These are phyloP conservation scores for Engystomops pustulosus DNA, from an alignment of 2,113 vertebrate species.

Conservation along the genomic window DNA sequence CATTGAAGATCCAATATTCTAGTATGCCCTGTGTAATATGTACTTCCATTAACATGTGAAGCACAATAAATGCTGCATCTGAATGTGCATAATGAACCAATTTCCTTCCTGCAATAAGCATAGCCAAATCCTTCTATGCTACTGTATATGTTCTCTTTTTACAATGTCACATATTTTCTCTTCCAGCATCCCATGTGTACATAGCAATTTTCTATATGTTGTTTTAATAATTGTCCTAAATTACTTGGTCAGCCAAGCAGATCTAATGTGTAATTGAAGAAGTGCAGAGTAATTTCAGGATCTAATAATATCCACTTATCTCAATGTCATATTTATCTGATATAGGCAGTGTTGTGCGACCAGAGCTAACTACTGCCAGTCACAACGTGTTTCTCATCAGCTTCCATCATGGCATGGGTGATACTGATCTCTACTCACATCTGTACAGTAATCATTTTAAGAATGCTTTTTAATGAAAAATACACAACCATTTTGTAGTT, in stretches of 20 bases:
- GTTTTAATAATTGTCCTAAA: conserved; percentile 37
- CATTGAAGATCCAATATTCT: no score
- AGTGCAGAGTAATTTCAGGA: conserved; percentile 40
- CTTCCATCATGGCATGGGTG: conserved; percentile 9
- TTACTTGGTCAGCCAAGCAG: conserved; percentile 48
- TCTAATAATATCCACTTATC: conserved; percentile 53
- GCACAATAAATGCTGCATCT: neutral
- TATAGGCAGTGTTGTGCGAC: conserved; percentile 39
- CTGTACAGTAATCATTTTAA: conserved; percentile 39
- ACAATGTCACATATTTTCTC: conserved; percentile 13
- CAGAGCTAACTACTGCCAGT: conserved; percentile 40
- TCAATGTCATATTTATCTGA: conserved; percentile 54
- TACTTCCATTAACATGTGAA: no score
- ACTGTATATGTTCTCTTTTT: neutral
- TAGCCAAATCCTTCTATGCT: neutral
- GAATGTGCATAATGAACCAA: neutral
- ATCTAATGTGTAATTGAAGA: conserved; percentile 54
- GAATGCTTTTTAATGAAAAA: conserved; percentile 44
- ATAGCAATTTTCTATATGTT: conserved; percentile 27
- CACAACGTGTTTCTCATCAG: conserved; percentile 37
- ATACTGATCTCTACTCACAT: conserved; percentile 50
- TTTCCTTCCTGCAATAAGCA: neutral
- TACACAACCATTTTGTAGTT: conserved; percentile 26
- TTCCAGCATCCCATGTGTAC: conserved; percentile 1
- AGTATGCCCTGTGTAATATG: no score